These are phyloP conservation scores for Cataglyphis cursor DNA, from an alignment of 2,888 invertebrate species.

Conservation along the genomic window DNA sequence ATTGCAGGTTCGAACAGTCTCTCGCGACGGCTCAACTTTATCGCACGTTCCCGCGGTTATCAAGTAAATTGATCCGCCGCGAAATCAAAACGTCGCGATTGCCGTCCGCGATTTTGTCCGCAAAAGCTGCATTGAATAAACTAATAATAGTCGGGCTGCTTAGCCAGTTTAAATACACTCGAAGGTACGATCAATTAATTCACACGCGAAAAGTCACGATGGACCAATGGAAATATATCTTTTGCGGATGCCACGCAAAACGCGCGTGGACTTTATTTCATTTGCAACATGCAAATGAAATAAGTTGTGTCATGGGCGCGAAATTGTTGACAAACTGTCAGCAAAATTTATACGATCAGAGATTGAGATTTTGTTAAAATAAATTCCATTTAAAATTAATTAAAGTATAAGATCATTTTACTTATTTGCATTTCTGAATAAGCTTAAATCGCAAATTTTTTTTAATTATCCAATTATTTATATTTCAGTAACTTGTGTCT, in stretches of 20 bases:
- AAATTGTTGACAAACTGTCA: background rate
- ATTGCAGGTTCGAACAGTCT: constrained; percentile 53
- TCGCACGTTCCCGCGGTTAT: constrained; percentile 44
- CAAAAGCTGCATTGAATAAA: background rate
- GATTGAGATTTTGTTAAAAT: background rate
- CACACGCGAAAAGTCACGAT: constrained; percentile 25
- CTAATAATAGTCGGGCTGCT: background rate
- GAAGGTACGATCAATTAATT: constrained; percentile 45
- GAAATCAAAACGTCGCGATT: constrained; percentile 47
- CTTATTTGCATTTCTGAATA: background rate
- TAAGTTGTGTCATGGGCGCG: background rate
- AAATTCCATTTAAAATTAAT: constrained; percentile 35
- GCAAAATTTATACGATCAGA: constrained; percentile 2
- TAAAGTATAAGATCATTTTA: background rate
- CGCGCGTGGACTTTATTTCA: background rate
- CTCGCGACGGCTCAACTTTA: constrained; percentile 39
- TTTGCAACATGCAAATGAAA: background rate
- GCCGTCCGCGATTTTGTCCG: constrained; percentile 7
- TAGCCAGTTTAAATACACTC: constrained; percentile 23
- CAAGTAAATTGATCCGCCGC: constrained; percentile 56
- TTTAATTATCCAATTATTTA: background rate
- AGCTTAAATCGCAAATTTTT: background rate
- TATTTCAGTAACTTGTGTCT: background rate
- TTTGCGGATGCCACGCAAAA: constrained; percentile 24
- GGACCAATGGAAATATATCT: background rate